Evolutionary conservation across 2,113 vertebrate genomes (phyloP), one percentile per base, ranked within the genome.

Genomic region (Coptodon bakossiorum): DNA sequence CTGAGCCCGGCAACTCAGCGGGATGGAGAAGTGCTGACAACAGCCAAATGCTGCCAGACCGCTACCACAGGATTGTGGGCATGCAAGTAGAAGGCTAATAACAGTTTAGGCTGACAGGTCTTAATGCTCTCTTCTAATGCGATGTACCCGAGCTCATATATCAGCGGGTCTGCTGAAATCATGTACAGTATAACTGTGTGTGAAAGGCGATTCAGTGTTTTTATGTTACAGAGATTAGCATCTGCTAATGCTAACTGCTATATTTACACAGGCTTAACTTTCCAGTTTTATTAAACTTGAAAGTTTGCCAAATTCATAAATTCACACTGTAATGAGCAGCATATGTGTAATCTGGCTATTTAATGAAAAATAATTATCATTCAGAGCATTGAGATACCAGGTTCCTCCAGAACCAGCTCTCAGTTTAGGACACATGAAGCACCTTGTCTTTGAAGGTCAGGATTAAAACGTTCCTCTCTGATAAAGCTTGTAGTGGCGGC

Each of bases 21-120:
- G 86, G 87, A 76, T 63, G 1, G 27, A 50, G 85, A 90, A 93
- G 92, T 90, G 94, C 95, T 95, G 93, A 95, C 93, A 93, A 89
- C 54, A 84, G 83, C 86, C 34, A 6, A 36, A 81, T 9, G 3
- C 40, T 59, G 92, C 94, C 95, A 90, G 82, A 91, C 91, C 94
- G 27, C 68, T 92, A 63, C 95, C 94, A 68, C 95, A 92, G 94
- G 92, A 94, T 91, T 92, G 91, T 93, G 93, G 90, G 86, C 68
- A 83, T 45, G 43, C 80, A 73, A 6, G 31, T 12, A 63, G 85
- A 68, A 90, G 90, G 84, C 92, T 83, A 91, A 88, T 78, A 82
- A 66, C 87, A 91, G 90, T 84, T 90, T 16, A 91, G 71, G 61
- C 10, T 82, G 89, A 92, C 85, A 84, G 87, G 83, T 88, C 81